Evolutionary conservation across 2,113 vertebrate species (phyloP), one percentile per base, ranked within the genome.

Genomic region (Cololabis saira): DNA sequence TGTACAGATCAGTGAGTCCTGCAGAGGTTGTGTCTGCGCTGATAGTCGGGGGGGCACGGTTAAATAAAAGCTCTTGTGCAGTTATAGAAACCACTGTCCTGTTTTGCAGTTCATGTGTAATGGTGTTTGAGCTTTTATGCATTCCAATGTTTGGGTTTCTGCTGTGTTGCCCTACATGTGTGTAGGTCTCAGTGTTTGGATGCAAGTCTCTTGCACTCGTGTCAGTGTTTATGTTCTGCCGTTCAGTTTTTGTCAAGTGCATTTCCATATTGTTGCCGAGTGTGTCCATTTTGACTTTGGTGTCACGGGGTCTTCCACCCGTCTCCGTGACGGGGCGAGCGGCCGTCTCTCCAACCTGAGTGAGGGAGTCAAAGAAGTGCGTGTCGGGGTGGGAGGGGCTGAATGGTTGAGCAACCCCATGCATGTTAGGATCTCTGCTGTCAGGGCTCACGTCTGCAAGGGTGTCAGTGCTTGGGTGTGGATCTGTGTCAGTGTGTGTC

Each of bases 161-260:
- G 47, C 17, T 0, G n/a, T n/a, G n/a, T n/a, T n/a, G n/a, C n/a
- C n/a, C n/a, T n/a, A n/a, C n/a, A n/a, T n/a, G n/a, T n/a, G n/a
- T n/a, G n/a, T n/a, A n/a, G n/a, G n/a, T n/a, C n/a, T n/a, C 9
- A 21, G 40, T 41, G 16, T 9, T 12, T 2, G 56, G 47, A 27
- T 42, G 24, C 43, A 22, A 24, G 15, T 10, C 13, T 4, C 24
- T 56, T 18, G 41, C 12, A 11, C 4, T 49, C 2, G 2, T 55
- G 54, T 16, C 21, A 0, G 21, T n/a, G 0, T 37, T 66, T 41
- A 1, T 16, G 13, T 14, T 27, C 24, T 17, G 47, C 2, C 2
- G 33, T 16, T 60, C 51, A 15, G 30, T 44, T 14, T 68, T 59
- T 41, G 70, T 50, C 4, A 42, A 11, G 22, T n/a, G 47, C 48